Evolutionary conservation across 2,888 invertebrate species (phyloP).

Genomic region (Synanthedon formicaeformis): DNA sequence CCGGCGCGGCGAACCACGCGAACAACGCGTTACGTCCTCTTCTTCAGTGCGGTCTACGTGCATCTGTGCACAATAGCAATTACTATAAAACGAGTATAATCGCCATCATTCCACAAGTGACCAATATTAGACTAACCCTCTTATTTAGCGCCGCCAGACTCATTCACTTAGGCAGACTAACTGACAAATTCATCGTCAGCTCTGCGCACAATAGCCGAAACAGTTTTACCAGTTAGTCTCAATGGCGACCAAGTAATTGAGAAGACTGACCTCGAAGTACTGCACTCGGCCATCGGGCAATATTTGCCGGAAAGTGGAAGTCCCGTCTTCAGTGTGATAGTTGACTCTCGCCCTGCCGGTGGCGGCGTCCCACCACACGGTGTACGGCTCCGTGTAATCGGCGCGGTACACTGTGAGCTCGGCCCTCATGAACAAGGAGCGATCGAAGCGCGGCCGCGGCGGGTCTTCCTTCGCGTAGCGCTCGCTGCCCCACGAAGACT

Average conservation of each 20-base stretch:
- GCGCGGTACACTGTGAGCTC: slow-evolving; percentile 36
- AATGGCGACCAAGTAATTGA: neutral
- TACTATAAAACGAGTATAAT: too few relatives aligned
- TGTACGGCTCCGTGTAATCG: slow-evolving; percentile 42
- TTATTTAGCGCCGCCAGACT: neutral
- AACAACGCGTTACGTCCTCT: slow-evolving; percentile 26
- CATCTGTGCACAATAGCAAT: slow-evolving; percentile 17
- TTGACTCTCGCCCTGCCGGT: slow-evolving; percentile 39
- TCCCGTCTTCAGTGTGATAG: slow-evolving; percentile 29
- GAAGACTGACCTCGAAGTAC: slow-evolving; percentile 24
- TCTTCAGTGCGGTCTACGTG: slow-evolving; percentile 33
- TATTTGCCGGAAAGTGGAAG: slow-evolving; percentile 29
- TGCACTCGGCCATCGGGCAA: slow-evolving; percentile 25
- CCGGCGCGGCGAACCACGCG: slow-evolving; percentile 15
- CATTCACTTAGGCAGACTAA: neutral
- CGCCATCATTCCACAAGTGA: too few relatives aligned
- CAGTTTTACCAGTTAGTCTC: too few relatives aligned
- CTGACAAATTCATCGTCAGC: neutral
- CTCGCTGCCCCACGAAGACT: neutral
- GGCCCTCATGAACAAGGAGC: slow-evolving; percentile 28
- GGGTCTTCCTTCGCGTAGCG: slow-evolving; percentile 8
- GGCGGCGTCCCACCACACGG: slow-evolving; percentile 40
- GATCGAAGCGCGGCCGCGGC: slow-evolving; percentile 26
- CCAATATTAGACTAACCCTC: neutral
- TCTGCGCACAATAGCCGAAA: neutral